Base-by-base conservation (phyloP, 1,140 invertebrate species). In the Marisa cornuarietis region DNA sequence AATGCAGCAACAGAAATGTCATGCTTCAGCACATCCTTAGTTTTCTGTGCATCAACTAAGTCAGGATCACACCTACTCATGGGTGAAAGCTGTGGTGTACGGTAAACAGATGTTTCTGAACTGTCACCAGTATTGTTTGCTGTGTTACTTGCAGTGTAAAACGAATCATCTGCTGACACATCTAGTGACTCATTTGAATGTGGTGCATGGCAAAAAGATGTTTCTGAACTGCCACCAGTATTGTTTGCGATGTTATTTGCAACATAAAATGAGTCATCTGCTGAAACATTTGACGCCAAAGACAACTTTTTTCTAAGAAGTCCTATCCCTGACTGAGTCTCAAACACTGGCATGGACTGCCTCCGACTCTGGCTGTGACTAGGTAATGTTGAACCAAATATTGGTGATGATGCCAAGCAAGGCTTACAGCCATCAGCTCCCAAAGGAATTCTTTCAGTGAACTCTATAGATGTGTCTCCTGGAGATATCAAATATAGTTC, bases 61-160 rank as follows among this genome's bases (percentile, higher is more conserved):
- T 14, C 54, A 14, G 54, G 54, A 8, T 58, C 54, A 58, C 54
- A 14, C 54, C n/a, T 14, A 22, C 24, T 52, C 71, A 82, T 83
- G 54, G 85, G 87, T 58, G 87, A 88, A 69, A 86, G 86, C 63
- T 84, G 82, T 42, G 87, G 87, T 16, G 87, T 88, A 77, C 62
- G 80, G 72, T 85, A 86, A 31, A 79, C 73, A n/a, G 84, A 84
- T 0, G 84, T 84, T 68, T 81, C 78, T 24, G 79, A 79, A 58
- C 76, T 82, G 31, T 73, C 71, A 79, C 76, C 80, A 65, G 42
- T 74, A 49, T 72, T 77, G 54, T 80, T 20, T 54, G 51, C 31
- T 9, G 71, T 61, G 54, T 42, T 68, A 52, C 68, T 13, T 22
- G 66, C 73, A 26, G 26, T 31, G 63, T 68, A 20, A 65, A 69